Evolutionary conservation across 2,113 vertebrate genomes (phyloP).

Genomic region (Silurus asotus): DNA sequence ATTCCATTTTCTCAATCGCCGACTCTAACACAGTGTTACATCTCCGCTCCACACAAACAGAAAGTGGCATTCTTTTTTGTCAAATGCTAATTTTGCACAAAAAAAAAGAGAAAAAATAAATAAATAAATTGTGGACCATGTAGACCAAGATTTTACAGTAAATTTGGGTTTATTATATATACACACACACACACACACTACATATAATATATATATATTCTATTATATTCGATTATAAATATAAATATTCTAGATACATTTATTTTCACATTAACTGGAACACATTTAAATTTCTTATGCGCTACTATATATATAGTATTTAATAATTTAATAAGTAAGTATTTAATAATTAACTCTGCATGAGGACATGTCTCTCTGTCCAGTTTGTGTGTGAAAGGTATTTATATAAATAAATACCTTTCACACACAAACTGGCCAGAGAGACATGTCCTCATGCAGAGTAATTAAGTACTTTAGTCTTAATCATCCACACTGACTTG

Average conservation of each 20-base stretch:
- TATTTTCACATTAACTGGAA: constrained; percentile 19
- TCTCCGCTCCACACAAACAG: constrained; percentile 32
- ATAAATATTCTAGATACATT: no score
- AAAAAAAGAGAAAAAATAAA: neutral
- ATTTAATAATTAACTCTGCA: no score
- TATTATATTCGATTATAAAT: no score
- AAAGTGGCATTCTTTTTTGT: constrained; percentile 29
- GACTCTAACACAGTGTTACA: constrained; percentile 32
- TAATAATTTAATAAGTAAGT: no score
- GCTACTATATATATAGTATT: no score
- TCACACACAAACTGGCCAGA: constrained; percentile 52
- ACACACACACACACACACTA: no score
- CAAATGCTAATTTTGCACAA: constrained; percentile 5
- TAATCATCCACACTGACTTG: neutral
- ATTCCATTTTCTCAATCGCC: constrained; percentile 24
- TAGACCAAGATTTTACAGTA: constrained; percentile 34
- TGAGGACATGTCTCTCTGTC: no score
- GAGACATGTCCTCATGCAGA: constrained; percentile 44
- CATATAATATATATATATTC: no score
- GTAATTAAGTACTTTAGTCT: constrained; percentile 6
- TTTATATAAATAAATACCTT: constrained; percentile 59
- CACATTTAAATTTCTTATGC: neutral
- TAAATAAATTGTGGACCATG: neutral
- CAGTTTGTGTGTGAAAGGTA: no score
- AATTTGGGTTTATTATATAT: constrained; percentile 42